phyloP scores from a whole-genome alignment of 92 coral and sea anemone genomes.

The Porites divaricata region DNA sequence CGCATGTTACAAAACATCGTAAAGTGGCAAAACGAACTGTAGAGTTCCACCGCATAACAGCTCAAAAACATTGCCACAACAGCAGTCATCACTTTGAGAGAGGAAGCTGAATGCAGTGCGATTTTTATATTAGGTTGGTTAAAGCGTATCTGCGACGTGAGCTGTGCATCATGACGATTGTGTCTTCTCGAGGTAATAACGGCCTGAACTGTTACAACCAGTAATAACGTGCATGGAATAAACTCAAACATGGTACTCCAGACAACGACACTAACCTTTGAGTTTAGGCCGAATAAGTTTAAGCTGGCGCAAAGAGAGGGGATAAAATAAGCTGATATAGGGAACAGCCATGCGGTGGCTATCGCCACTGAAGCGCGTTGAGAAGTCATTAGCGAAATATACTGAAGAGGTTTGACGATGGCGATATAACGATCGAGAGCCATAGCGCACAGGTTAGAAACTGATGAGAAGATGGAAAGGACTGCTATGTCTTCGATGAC shows the following conservation, averaged over 20 bases:
- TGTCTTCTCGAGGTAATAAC: conserved; percentile 16
- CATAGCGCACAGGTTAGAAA: conserved; percentile 36
- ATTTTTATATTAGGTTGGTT: not conserved
- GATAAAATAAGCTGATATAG: not conserved
- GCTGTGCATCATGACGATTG: conserved; percentile 11
- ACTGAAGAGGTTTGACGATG: conserved; percentile 33
- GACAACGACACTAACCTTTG: not conserved
- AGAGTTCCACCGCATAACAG: conserved; percentile 33
- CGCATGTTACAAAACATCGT: not conserved
- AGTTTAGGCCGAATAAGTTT: not conserved
- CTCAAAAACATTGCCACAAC: conserved; percentile 30
- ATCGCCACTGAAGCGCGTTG: not conserved
- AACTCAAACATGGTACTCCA: conserved; percentile 36
- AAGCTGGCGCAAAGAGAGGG: conserved; percentile 28
- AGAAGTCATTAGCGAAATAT: conserved; percentile 27
- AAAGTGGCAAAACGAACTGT: conserved; percentile 43
- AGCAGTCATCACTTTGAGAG: conserved; percentile 10
- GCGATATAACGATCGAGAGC: conserved; percentile 39
- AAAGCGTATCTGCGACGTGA: conserved; percentile 2
- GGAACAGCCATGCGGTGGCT: conserved; percentile 22
- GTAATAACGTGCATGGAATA: conserved; percentile 2
- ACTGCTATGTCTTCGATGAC: conserved; percentile 35
- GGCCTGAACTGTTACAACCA: conserved; percentile 8
- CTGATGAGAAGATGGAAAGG: conserved; percentile 14
- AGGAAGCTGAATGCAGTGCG: not conserved